Conservation (phyloP, 2,797 vertebrate genomes). For the Distichodus sexfasciatus region DNA sequence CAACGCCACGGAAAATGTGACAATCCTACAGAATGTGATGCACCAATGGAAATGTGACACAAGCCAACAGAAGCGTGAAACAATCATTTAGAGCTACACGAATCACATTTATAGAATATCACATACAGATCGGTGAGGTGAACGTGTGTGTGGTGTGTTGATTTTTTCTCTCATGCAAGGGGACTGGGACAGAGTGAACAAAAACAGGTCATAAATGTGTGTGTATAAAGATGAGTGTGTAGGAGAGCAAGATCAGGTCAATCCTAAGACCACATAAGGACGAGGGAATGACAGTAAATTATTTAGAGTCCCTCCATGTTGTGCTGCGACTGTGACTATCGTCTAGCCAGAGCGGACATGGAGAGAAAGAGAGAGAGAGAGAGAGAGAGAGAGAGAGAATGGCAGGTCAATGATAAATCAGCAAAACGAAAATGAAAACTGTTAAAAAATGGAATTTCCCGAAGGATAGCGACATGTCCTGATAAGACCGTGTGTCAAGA, state of each 20-base stretch:
- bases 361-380: neutral
- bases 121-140: neutral
- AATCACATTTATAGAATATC: too few relatives aligned
- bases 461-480: too few relatives aligned
- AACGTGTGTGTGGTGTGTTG: neutral
- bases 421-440: too few relatives aligned
- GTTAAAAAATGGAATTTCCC: too few relatives aligned
- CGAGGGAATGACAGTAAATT: slow-evolving; percentile 6
- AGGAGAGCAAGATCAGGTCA: neutral
- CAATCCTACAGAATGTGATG: too few relatives aligned
- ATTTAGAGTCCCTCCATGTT: slow-evolving; percentile 14
- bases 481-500: too few relatives aligned
- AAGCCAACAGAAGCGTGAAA: too few relatives aligned
- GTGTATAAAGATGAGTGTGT: neutral
- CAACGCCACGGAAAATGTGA: too few relatives aligned
- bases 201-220: neutral
- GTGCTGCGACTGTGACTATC: neutral
- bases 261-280: slow-evolving; percentile 1
- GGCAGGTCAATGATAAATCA: neutral
- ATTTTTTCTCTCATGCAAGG: neutral
- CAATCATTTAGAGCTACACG: too few relatives aligned
- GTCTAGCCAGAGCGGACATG: neutral
- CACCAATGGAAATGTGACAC: too few relatives aligned
- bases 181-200: neutral
- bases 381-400: neutral